Conservation (phyloP, 2,888 invertebrate genomes). For the Troides oblongomaculatus region DNA sequence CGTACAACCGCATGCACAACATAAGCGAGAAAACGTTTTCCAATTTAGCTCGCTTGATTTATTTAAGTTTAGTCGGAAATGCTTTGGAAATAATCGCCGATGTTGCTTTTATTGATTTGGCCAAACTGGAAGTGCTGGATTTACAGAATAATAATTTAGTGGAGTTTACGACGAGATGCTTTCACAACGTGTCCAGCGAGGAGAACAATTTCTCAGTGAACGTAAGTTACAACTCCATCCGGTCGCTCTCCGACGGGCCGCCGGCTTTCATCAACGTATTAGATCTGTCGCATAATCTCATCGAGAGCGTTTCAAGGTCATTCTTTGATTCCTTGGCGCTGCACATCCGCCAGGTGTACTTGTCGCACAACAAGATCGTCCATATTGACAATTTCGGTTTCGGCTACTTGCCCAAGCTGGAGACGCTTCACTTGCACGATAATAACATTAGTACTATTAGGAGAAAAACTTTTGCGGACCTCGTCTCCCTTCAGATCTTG, state of each 20-base stretch:
- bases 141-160: constrained; percentile 86
- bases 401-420: constrained; percentile 45
- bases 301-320: constrained; percentile 77
- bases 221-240: constrained; percentile 83
- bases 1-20: constrained; percentile 84
- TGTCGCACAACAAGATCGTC: constrained; percentile 81
- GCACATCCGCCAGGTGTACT: constrained; percentile 47
- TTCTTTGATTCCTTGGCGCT: constrained; percentile 74
- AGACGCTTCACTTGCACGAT: constrained; percentile 79
- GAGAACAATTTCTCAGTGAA: constrained; percentile 84
- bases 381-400: constrained; percentile 66
- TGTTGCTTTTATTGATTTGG: constrained; percentile 85
- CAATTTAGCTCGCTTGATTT: constrained; percentile 84
- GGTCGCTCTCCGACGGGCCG: constrained; percentile 48
- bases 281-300: constrained; percentile 83
- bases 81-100: constrained; percentile 82
- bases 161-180: constrained; percentile 81
- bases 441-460: constrained; percentile 84
- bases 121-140: constrained; percentile 85
- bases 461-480: constrained; percentile 83
- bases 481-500: constrained; percentile 48
- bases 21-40: constrained; percentile 83
- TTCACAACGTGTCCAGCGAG: constrained; percentile 81
- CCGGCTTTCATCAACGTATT: constrained; percentile 78
- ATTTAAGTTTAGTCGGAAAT: constrained; percentile 89